phyloP scores from a whole-genome alignment of 2,888 invertebrate species.

The Watsonalla cultraria region DNA sequence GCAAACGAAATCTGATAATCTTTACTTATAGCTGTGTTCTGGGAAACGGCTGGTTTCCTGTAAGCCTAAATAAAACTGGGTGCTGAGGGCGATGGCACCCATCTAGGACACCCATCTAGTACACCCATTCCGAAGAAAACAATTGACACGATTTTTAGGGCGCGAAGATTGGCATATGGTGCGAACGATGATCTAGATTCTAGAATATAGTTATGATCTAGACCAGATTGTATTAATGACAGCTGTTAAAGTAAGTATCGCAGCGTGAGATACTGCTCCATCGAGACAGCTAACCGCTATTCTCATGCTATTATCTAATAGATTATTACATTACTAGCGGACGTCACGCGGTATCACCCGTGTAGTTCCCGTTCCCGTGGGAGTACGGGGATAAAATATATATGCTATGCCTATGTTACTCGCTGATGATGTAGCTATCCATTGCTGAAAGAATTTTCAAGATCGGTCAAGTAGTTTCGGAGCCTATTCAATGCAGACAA shows the following conservation, averaged over 20 bases:
- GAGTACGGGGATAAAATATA: too few relatives aligned
- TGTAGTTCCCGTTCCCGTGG: too few relatives aligned
- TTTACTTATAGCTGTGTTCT: not conserved
- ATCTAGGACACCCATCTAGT: constrained; percentile 27
- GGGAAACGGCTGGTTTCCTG: constrained; percentile 10
- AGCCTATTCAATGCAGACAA: too few relatives aligned
- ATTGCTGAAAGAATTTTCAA: too few relatives aligned
- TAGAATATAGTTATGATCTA: constrained; percentile 20
- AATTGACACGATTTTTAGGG: constrained; percentile 43
- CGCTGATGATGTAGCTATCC: too few relatives aligned
- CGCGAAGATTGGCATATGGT: constrained; percentile 41
- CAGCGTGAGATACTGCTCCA: constrained; percentile 28
- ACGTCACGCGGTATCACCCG: too few relatives aligned
- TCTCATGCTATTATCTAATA: too few relatives aligned
- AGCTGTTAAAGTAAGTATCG: constrained; percentile 27
- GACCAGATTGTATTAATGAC: constrained; percentile 28
- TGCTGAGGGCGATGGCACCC: constrained; percentile 29
- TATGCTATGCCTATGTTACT: too few relatives aligned
- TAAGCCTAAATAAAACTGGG: constrained; percentile 22
- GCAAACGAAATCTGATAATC: not conserved
- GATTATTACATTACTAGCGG: too few relatives aligned
- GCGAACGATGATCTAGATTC: constrained; percentile 34
- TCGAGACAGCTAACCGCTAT: not conserved
- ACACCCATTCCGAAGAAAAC: constrained; percentile 22
- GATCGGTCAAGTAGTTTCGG: too few relatives aligned